phyloP scores from a whole-genome alignment of 2,888 invertebrate genomes.

The Prenolepis imparis region DNA sequence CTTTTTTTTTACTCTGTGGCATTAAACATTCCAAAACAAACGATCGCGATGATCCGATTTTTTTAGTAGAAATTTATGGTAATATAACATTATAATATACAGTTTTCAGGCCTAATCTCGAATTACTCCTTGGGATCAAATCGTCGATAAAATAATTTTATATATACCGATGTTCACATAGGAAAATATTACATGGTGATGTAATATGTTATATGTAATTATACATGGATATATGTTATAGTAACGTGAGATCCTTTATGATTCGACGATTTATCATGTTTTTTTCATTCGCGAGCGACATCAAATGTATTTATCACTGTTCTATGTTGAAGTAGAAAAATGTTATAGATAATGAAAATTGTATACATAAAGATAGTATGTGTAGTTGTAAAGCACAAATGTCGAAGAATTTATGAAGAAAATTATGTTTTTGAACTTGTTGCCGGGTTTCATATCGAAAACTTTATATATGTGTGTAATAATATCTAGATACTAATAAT shows the following conservation, averaged over 20 bases:
- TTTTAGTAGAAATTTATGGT: constrained; percentile 58
- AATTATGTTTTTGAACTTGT: constrained; percentile 58
- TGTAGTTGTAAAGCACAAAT: constrained; percentile 55
- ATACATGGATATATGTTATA: constrained; percentile 51
- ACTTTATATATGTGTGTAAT: constrained; percentile 50
- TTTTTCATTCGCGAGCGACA: constrained; percentile 61
- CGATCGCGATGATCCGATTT: constrained; percentile 61
- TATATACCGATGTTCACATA: constrained; percentile 62
- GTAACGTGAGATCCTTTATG: constrained; percentile 46
- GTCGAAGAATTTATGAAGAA: constrained; percentile 46
- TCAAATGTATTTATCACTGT: constrained; percentile 67
- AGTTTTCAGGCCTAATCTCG: constrained; percentile 70
- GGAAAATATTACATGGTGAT: constrained; percentile 51
- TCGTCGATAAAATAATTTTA: constrained; percentile 65
- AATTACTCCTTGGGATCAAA: constrained; percentile 71
- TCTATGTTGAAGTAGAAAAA: constrained; percentile 65
- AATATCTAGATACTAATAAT: constrained; percentile 49
- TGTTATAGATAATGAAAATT: constrained; percentile 68
- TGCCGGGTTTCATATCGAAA: constrained; percentile 68
- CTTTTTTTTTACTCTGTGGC: constrained; percentile 56
- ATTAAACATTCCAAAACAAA: constrained; percentile 73
- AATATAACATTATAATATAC: constrained; percentile 33
- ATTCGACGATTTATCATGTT: constrained; percentile 49
- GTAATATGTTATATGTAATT: no score
- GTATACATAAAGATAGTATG: constrained; percentile 53